Evolutionary conservation across 2,113 vertebrate genomes (phyloP).

Genomic region (Picathartes gymnocephalus): DNA sequence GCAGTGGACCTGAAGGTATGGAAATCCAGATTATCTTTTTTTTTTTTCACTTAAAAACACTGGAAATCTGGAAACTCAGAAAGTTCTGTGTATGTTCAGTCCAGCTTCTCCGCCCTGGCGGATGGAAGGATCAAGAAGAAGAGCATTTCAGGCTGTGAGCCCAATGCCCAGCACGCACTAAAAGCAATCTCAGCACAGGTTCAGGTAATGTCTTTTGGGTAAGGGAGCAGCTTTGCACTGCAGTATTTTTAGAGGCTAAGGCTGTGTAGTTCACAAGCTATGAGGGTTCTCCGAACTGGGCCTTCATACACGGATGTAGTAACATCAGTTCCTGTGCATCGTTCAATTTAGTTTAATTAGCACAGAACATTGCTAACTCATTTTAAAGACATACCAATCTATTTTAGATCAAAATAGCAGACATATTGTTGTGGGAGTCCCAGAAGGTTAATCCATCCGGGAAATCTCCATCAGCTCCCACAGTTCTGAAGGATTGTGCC

Average conservation of each 20-base stretch:
- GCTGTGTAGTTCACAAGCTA: not conserved
- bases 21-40: not conserved
- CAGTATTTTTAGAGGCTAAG: not conserved
- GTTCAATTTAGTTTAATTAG: not conserved
- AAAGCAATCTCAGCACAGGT: not conserved
- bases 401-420: conserved; percentile 15
- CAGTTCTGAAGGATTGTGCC: not conserved
- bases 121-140: not conserved
- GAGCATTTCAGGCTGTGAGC: not conserved
- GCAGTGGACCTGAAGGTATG: not conserved
- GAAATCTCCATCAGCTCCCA: not conserved
- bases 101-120: not conserved
- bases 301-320: not conserved
- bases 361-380: not conserved
- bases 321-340: not conserved
- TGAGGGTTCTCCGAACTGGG: not conserved
- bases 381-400: not conserved
- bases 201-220: not conserved
- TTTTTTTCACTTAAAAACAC: not conserved
- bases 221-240: not conserved
- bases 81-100: not conserved
- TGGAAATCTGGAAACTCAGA: not conserved
- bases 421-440: conserved; percentile 11
- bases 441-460: not conserved
- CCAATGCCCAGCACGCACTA: not conserved